phyloP scores from a whole-genome alignment of 2,113 vertebrate species.

The Junco hyemalis region DNA sequence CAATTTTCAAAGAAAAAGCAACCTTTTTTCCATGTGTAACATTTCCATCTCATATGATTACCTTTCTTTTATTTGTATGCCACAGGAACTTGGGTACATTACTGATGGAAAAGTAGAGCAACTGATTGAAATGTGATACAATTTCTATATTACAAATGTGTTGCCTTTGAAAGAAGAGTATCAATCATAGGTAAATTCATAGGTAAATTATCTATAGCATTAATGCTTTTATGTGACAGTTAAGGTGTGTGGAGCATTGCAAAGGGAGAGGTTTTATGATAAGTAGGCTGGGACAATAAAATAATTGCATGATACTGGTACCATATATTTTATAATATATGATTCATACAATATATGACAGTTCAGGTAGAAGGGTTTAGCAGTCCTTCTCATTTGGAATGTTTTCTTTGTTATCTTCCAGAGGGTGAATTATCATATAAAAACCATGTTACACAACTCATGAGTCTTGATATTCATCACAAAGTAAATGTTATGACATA shows the following conservation, averaged over 20 bases:
- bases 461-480: background rate
- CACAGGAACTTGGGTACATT: background rate
- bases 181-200: background rate
- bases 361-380: background rate
- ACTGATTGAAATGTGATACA: background rate
- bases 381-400: background rate
- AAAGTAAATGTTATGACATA: slow-evolving; percentile 22
- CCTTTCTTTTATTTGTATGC: background rate
- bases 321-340: background rate
- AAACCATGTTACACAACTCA: background rate
- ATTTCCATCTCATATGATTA: background rate
- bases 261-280: background rate
- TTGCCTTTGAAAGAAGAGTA: background rate
- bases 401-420: background rate
- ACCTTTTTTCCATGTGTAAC: background rate
- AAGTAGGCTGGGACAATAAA: background rate
- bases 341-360: background rate
- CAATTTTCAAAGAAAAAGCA: background rate
- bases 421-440: background rate
- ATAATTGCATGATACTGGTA: background rate
- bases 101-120: background rate
- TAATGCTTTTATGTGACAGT: background rate
- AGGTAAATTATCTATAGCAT: background rate
- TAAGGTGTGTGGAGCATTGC: background rate
- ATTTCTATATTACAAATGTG: background rate